Conservation (phyloP, 2,888 invertebrate species). For the Chrysopilus asiliformis region DNA sequence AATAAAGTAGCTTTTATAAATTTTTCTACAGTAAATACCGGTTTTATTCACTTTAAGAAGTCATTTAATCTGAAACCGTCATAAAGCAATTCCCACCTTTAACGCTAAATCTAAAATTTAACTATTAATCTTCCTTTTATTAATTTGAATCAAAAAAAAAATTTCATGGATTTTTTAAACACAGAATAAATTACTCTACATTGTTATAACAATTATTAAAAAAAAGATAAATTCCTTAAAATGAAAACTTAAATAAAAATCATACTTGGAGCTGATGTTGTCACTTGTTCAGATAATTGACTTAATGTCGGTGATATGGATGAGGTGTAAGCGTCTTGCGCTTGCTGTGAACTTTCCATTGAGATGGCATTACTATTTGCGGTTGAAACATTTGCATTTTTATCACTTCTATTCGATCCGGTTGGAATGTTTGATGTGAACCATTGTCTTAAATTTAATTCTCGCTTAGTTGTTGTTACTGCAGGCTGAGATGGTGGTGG, state of each 20-base stretch:
- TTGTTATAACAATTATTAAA: too few relatives aligned
- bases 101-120: too few relatives aligned
- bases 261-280: slow-evolving; percentile 18
- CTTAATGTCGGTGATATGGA: slow-evolving; percentile 28
- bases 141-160: too few relatives aligned
- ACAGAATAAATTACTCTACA: too few relatives aligned
- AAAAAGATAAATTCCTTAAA: background rate
- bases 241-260: slow-evolving; percentile 1
- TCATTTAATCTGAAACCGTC: too few relatives aligned
- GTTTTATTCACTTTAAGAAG: too few relatives aligned
- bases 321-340: slow-evolving; percentile 33
- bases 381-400: slow-evolving; percentile 16
- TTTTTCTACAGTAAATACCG: too few relatives aligned
- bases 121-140: too few relatives aligned
- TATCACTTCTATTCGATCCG: slow-evolving; percentile 16
- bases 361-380: slow-evolving; percentile 27
- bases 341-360: slow-evolving; percentile 20
- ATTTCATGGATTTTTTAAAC: too few relatives aligned
- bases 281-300: slow-evolving; percentile 22
- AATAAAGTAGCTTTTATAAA: too few relatives aligned
- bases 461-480: slow-evolving; percentile 18
- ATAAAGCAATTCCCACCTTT: too few relatives aligned
- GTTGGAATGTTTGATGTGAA: slow-evolving; percentile 24
- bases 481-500: slow-evolving; percentile 12
- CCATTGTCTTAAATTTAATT: slow-evolving; percentile 27